Conservation (phyloP, 1,140 invertebrate species). For the Steinernema khuongi region DNA sequence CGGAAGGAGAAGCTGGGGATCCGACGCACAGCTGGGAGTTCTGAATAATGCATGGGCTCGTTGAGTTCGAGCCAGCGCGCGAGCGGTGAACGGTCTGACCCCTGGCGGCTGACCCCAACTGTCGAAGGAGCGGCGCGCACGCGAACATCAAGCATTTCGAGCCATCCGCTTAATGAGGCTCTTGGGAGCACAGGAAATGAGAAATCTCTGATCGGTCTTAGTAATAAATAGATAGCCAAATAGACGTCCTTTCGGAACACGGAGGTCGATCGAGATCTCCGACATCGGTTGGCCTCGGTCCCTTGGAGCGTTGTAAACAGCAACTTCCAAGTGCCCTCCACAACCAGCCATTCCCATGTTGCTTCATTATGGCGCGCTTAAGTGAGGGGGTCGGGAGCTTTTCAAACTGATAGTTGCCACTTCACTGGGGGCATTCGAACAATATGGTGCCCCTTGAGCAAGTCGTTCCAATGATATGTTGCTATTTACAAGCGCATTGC, state of each 20-base stretch:
- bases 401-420: too few relatives aligned
- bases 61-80: not conserved
- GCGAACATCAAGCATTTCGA: not conserved
- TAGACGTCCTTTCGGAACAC: not conserved
- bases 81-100: too few relatives aligned
- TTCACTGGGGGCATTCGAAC: too few relatives aligned
- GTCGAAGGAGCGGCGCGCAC: not conserved
- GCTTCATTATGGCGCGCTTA: not conserved
- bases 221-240: not conserved
- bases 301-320: not conserved
- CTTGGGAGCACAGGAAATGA: slow-evolving; percentile 14
- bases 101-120: not conserved
- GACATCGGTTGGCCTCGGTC: not conserved
- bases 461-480: too few relatives aligned
- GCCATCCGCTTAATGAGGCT: not conserved
- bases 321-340: too few relatives aligned
- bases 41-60: not conserved
- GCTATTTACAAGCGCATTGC: too few relatives aligned
- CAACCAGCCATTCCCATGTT: too few relatives aligned
- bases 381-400: too few relatives aligned
- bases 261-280: not conserved
- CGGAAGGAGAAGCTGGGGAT: too few relatives aligned
- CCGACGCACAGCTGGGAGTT: too few relatives aligned
- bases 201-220: slow-evolving; percentile 1
- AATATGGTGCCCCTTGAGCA: too few relatives aligned